Conservation (phyloP, 2,888 invertebrate species). For the Scotopteryx bipunctaria region DNA sequence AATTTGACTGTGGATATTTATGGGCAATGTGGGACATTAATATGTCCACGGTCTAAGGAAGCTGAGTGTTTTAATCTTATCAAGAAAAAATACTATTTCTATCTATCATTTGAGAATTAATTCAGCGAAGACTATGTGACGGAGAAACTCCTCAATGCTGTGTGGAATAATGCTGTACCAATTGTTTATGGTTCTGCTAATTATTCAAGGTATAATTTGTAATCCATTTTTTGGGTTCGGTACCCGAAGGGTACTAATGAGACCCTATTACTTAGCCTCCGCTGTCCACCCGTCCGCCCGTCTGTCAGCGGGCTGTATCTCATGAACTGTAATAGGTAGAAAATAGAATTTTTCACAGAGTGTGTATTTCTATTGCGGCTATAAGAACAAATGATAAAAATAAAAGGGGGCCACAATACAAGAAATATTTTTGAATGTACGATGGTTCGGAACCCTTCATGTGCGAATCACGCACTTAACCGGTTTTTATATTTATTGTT, state of each 20-base stretch:
- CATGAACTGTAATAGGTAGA: too few species aligned
- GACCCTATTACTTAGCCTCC: too few species aligned
- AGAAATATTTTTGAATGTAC: too few species aligned
- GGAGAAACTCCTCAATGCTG: conserved; percentile 56
- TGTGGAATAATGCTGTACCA: conserved; percentile 83
- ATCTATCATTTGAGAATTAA: conserved; percentile 58
- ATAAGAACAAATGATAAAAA: too few species aligned
- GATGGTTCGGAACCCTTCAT: too few species aligned
- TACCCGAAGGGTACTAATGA: too few species aligned
- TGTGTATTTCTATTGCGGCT: too few species aligned
- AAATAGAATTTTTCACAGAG: too few species aligned
- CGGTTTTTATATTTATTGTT: conserved; percentile 36
- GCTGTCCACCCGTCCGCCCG: too few species aligned
- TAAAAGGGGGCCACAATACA: too few species aligned
- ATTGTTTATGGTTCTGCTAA: conserved; percentile 86
- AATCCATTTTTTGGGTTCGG: background rate
- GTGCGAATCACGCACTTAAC: too few species aligned
- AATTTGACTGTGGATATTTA: conserved; percentile 50
- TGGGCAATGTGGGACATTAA: conserved; percentile 48
- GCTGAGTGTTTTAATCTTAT: conserved; percentile 43
- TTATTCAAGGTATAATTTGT: conserved; percentile 66
- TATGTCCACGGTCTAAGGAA: conserved; percentile 41
- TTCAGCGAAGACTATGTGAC: conserved; percentile 41
- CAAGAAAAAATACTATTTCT: conserved; percentile 56
- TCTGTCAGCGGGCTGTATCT: too few species aligned